Evolutionary conservation across 2,113 vertebrate species (phyloP).

Genomic region (Craseonycteris thonglongyai): DNA sequence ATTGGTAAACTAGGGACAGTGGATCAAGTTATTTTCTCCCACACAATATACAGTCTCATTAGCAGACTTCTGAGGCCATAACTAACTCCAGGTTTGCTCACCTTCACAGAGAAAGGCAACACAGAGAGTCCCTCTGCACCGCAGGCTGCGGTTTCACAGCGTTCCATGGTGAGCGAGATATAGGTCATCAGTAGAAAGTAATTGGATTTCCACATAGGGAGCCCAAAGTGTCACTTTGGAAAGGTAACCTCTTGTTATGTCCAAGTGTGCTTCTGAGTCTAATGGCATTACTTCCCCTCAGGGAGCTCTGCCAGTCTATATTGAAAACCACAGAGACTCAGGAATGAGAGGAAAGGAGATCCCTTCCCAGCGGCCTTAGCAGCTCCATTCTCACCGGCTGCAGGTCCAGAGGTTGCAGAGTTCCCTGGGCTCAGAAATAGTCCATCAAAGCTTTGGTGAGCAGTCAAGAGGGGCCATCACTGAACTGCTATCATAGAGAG

Average conservation of each 20-base stretch:
- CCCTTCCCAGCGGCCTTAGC: neutral
- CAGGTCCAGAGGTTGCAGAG: neutral
- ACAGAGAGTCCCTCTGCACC: neutral
- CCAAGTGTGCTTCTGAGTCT: constrained; percentile 17
- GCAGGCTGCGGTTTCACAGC: neutral
- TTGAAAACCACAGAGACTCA: neutral
- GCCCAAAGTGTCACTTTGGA: constrained; percentile 38
- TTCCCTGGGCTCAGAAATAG: neutral
- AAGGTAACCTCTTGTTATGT: constrained; percentile 27
- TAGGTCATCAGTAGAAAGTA: constrained; percentile 39
- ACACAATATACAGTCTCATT: constrained; percentile 6
- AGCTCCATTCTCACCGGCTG: neutral
- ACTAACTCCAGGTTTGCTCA: neutral
- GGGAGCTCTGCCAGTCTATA: neutral
- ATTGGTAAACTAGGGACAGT: neutral
- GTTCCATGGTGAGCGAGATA: neutral
- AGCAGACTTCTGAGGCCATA: neutral
- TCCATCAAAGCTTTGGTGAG: neutral
- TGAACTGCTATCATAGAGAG: fast-evolving
- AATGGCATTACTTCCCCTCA: neutral
- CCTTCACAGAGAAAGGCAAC: constrained; percentile 42
- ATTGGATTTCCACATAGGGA: constrained; percentile 57
- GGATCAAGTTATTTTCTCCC: neutral
- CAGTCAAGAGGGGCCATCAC: neutral
- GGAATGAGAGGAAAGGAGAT: neutral